phyloP scores from a whole-genome alignment of 64 coral and sea anemone species.

The Pachyseris speciosa region DNA sequence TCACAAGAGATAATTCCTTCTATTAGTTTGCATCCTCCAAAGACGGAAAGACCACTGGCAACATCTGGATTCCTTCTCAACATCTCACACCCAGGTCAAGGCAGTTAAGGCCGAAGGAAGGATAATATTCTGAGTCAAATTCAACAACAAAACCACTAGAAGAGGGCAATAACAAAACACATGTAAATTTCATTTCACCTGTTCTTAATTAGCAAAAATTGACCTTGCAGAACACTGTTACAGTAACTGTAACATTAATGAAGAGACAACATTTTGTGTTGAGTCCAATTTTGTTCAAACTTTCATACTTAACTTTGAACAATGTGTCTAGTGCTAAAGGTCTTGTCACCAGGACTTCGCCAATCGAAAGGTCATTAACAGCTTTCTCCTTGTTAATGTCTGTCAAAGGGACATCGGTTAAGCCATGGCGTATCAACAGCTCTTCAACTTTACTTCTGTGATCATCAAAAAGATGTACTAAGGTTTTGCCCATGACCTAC shows the following conservation, averaged over 20 bases:
- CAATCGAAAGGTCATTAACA: constrained; percentile 9
- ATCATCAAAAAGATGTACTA: too few relatives aligned
- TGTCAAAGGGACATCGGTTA: constrained; percentile 36
- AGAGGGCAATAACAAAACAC: too few relatives aligned
- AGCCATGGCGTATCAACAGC: background rate
- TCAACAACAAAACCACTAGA: too few relatives aligned
- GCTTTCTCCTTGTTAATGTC: constrained; percentile 38
- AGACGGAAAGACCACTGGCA: background rate
- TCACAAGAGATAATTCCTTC: background rate
- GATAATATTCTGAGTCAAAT: too few relatives aligned
- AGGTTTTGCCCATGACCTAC: too few relatives aligned
- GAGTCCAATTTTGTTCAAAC: too few relatives aligned
- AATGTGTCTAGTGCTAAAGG: constrained; percentile 17
- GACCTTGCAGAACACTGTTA: too few relatives aligned
- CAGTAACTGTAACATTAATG: too few relatives aligned
- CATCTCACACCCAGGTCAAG: constrained; percentile 38
- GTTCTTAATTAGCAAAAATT: too few relatives aligned
- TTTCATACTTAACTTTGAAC: too few relatives aligned
- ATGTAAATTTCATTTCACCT: too few relatives aligned
- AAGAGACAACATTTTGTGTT: too few relatives aligned
- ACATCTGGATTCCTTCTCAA: constrained; percentile 27
- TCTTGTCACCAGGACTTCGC: constrained; percentile 17
- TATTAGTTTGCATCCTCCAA: constrained; percentile 16
- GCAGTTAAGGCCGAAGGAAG: constrained; percentile 2
- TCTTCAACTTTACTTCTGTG: constrained; percentile 14